Evolutionary conservation across 2,888 invertebrate species (phyloP), one percentile per base, ranked within the genome.

Genomic region (Caenorhabditis sp.): DNA sequence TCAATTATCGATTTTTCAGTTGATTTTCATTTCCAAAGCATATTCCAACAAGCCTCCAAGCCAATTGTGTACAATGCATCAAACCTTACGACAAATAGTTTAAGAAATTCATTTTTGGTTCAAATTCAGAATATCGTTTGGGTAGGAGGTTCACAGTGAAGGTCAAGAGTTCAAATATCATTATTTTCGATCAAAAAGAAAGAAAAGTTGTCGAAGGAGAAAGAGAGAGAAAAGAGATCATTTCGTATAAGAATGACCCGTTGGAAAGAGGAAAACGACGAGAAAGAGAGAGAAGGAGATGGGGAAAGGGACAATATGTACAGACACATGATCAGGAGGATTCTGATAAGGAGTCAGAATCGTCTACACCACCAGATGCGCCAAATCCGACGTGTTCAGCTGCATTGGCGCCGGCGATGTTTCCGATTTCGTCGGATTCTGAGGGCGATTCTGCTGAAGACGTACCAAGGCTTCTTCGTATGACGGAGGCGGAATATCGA

Each of bases 401-500:
- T 70, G 69, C 2, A 61, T 22, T 9, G 61, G 68, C 8, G 40
- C 28, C 22, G n/a, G n/a, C n/a, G n/a, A n/a, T n/a, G n/a, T n/a
- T n/a, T 20, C 28, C 4, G 44, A 1, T 24, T 60, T 76, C 24
- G 51, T 44, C 8, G 71, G 44, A 18, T 20, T 53, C 2, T 28
- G 15, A 6, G 22, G n/a, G 20, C 58, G 61, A 15, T 68, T 70
- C 40, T 70, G 69, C 44, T 76, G 76, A 4, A 69, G 28, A 37
- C 69, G 62, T 3, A 80, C 56, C 15, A 78, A 44, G 15, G 82
- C 82, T 69, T 78, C 82, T 56, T 77, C 74, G 60, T 82, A 82
- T 2, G 82, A 60, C 53, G 82, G 82, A 0, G 82, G 82, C 32
- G 71, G 72, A 22, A 76, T 51, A 13, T 82, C 82, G 18, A 82